These are phyloP conservation scores for Nycticorax nycticorax DNA, from an alignment of 2,113 vertebrate genomes.

Conservation along the genomic window DNA sequence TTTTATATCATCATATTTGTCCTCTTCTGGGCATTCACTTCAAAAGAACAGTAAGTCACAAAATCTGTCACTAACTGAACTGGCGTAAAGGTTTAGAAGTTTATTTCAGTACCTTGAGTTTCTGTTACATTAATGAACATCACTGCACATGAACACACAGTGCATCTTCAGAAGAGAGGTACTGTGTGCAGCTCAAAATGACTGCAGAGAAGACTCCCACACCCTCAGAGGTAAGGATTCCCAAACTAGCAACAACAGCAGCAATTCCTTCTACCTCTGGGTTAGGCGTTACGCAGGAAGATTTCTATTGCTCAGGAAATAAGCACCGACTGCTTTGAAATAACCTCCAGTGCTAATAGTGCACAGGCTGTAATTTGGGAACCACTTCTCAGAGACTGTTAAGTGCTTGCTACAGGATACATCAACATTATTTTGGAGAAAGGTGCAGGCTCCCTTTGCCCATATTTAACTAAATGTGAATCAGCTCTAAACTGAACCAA, in stretches of 20 bases:
- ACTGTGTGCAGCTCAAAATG: neutral
- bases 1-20: neutral
- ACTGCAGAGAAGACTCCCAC: neutral
- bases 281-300: neutral
- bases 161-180: neutral
- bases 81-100: neutral
- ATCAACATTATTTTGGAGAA: neutral
- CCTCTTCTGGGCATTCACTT: neutral
- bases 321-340: neutral
- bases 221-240: neutral
- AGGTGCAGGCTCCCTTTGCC: neutral
- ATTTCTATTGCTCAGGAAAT: neutral
- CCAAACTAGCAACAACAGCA: neutral
- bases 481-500: neutral
- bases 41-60: neutral
- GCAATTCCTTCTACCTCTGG: neutral
- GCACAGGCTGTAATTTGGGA: neutral
- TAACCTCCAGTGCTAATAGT: neutral
- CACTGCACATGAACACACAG: neutral
- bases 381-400: neutral
- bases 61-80: neutral
- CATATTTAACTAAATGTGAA: neutral
- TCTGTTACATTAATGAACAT: neutral
- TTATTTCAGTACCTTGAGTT: neutral
- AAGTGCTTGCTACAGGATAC: neutral